Evolutionary conservation across 2,113 vertebrate species (phyloP).

Genomic region (Aspiorhynchus laticeps): DNA sequence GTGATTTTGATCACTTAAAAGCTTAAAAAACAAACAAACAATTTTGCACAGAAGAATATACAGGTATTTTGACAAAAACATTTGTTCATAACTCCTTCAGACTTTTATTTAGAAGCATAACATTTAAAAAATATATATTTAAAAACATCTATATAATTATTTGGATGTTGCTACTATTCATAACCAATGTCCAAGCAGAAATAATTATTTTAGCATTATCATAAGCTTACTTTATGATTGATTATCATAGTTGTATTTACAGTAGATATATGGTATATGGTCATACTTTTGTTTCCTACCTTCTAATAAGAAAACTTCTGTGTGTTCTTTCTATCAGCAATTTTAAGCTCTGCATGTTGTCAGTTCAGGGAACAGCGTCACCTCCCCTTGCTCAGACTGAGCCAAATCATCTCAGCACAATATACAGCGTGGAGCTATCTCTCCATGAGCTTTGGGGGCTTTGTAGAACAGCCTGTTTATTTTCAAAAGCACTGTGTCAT

Average conservation of each 20-base stretch:
- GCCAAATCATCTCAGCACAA: slow-evolving; percentile 28
- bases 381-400: slow-evolving; percentile 12
- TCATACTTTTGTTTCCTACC: neutral
- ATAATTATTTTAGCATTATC: neutral
- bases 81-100: neutral
- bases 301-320: neutral
- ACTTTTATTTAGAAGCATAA: neutral
- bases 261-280: neutral
- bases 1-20: neutral
- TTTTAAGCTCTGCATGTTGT: slow-evolving; percentile 7
- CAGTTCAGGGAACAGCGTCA: neutral
- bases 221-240: neutral
- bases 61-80: neutral
- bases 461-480: slow-evolving; percentile 44
- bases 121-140: no score
- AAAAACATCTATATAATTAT: neutral
- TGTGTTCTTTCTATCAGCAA: neutral
- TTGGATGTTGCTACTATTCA: neutral
- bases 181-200: neutral
- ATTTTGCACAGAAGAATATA: neutral
- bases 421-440: slow-evolving; percentile 5
- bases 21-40: neutral
- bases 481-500: slow-evolving; percentile 23
- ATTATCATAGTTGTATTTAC: neutral
- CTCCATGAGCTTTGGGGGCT: slow-evolving; percentile 37